Conservation (phyloP, 1,140 invertebrate genomes). For the Tenebrio molitor region DNA sequence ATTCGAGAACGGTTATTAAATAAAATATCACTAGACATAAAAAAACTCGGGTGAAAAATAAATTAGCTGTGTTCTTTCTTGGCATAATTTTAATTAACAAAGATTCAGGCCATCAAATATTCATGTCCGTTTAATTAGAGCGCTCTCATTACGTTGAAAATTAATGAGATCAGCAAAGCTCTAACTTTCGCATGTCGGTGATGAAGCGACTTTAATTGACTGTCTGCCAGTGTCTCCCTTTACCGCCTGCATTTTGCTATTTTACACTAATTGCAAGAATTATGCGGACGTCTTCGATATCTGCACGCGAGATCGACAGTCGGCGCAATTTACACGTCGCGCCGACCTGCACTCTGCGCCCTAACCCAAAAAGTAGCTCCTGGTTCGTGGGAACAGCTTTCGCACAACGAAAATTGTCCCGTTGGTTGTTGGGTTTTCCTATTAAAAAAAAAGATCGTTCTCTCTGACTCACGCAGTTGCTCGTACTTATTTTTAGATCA, state of each 20-base stretch:
- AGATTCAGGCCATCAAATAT: conserved; percentile 46
- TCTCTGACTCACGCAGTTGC: too few relatives aligned
- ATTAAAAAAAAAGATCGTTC: too few relatives aligned
- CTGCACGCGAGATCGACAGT: conserved; percentile 12
- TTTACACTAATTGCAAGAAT: conserved; percentile 42
- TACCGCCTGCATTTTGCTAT: conserved; percentile 39
- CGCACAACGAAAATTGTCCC: too few relatives aligned
- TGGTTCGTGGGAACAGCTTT: too few relatives aligned
- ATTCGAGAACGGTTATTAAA: neutral
- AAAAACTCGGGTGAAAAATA: conserved; percentile 21
- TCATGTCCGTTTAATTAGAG: conserved; percentile 51
- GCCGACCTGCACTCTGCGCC: too few relatives aligned
- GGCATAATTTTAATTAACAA: conserved; percentile 47
- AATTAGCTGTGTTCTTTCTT: conserved; percentile 32
- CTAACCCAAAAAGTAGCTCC: too few relatives aligned
- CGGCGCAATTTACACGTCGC: too few relatives aligned
- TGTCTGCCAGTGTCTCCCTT: conserved; percentile 28
- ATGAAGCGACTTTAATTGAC: conserved; percentile 44
- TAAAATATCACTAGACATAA: conserved; percentile 8
- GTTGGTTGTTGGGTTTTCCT: too few relatives aligned
- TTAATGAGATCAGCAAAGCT: conserved; percentile 50
- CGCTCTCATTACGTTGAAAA: conserved; percentile 46
- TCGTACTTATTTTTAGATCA: too few relatives aligned
- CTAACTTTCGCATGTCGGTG: conserved; percentile 46
- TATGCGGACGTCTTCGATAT: conserved; percentile 31